Evolutionary conservation across 2,797 vertebrate genomes (phyloP).

Genomic region (Acipenser ruthenus): DNA sequence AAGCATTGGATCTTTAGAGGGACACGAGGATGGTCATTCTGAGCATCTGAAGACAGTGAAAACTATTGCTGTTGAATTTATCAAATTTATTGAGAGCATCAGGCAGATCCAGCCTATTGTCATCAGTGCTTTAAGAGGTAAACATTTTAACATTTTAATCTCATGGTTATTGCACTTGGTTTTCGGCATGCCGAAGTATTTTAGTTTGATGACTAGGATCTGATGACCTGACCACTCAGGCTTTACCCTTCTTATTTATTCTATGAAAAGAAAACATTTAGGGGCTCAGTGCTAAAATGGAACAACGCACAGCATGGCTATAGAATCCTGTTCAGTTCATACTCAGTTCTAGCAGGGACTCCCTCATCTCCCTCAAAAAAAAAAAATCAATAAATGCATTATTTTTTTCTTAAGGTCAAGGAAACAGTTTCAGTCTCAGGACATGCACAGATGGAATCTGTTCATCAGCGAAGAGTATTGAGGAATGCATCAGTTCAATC

Average conservation of each 20-base stretch:
- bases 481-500: conserved; percentile 36
- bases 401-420: conserved; percentile 38
- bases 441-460: conserved; percentile 47
- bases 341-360: neutral
- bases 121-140: conserved; percentile 64
- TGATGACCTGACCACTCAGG: too few species aligned
- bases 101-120: conserved; percentile 53
- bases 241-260: too few species aligned
- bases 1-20: conserved; percentile 32
- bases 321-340: too few species aligned
- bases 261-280: too few species aligned
- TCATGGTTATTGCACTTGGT: too few species aligned
- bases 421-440: conserved; percentile 29
- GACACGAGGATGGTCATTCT: conserved; percentile 22
- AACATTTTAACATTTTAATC: neutral
- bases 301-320: too few species aligned
- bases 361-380: neutral
- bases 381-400: neutral
- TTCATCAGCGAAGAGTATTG: conserved; percentile 45
- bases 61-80: conserved; percentile 49
- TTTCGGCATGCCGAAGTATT: too few species aligned
- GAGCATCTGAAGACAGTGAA: conserved; percentile 44
- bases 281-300: too few species aligned
- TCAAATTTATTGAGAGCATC: conserved; percentile 64
- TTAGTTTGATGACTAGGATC: too few species aligned